Percentiles rank a stretch among this genome's conserved stretches.
phyloP scores from a whole-genome alignment of 2,113 vertebrate species.

The Corynorhinus townsendii region DNA sequence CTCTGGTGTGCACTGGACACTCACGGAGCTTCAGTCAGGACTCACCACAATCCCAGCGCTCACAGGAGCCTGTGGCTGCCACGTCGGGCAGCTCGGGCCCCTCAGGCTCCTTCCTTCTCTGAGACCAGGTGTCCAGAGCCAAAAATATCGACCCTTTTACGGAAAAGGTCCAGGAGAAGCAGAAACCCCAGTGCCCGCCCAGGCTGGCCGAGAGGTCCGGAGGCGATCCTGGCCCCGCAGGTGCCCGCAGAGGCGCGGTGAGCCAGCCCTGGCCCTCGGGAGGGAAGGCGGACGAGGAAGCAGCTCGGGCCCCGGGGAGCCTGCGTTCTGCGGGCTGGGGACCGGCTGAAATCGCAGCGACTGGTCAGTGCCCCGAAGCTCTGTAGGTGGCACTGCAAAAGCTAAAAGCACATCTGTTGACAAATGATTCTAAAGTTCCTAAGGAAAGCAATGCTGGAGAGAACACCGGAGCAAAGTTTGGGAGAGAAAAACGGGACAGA shows the following conservation, averaged over 20 bases:
- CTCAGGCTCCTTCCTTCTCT: no score
- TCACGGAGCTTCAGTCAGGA: no score
- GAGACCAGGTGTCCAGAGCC: not conserved
- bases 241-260: not conserved
- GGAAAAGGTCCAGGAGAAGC: not conserved
- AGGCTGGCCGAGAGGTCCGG: not conserved
- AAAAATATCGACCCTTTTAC: not conserved
- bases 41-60: no score
- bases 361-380: not conserved
- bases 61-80: no score
- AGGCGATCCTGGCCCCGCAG: rapidly evolving
- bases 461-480: not conserved
- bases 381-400: not conserved
- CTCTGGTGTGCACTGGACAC: no score
- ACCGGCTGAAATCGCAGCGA: not conserved
- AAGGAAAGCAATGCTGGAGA: not conserved
- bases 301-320: rapidly evolving
- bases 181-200: not conserved
- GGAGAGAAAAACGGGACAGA: not conserved
- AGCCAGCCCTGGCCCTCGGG: not conserved
- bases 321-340: not conserved
- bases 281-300: no score
- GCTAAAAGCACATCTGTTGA: constrained; percentile 25
- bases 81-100: no score
- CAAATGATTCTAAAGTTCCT: not conserved